Conservation (phyloP, 2,113 vertebrate species). For the Taurulus bubalis region DNA sequence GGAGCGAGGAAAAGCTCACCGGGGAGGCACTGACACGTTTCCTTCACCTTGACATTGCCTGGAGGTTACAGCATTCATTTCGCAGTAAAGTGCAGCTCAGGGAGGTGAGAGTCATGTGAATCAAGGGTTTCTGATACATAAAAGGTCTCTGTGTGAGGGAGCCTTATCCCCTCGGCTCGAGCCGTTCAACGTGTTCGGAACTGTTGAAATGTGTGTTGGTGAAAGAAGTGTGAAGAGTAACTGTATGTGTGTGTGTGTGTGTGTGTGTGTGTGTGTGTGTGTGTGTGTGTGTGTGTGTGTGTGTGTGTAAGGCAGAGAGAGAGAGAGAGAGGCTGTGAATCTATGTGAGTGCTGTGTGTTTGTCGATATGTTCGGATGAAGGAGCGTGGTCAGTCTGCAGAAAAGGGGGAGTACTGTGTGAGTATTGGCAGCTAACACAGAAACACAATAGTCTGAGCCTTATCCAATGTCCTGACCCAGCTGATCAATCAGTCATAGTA, state of each 20-base stretch:
- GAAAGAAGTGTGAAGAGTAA: constrained; percentile 23
- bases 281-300: constrained; percentile 10
- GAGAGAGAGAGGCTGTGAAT: not conserved
- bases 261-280: constrained; percentile 6
- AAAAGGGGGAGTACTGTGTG: not conserved
- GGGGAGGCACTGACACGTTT: constrained; percentile 69
- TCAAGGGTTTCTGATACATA: constrained; percentile 57
- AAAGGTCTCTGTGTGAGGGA: constrained; percentile 56
- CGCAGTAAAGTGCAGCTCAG: constrained; percentile 48
- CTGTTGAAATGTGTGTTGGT: constrained; percentile 48
- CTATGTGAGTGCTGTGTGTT: not conserved
- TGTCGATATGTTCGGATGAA: constrained; percentile 11
- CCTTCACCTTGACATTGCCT: constrained; percentile 79
- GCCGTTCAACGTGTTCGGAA: constrained; percentile 31
- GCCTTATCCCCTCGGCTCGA: constrained; percentile 43
- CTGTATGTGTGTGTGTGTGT: constrained; percentile 14
- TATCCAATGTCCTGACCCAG: constrained; percentile 28
- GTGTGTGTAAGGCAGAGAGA: not conserved
- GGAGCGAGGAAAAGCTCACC: constrained; percentile 54
- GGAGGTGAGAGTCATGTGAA: constrained; percentile 60
- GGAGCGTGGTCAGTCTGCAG: constrained; percentile 7
- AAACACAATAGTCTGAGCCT: constrained; percentile 10
- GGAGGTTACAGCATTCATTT: constrained; percentile 71
- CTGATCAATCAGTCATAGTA: constrained; percentile 41
- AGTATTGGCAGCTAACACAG: constrained; percentile 16